Evolutionary conservation across 2,888 invertebrate species (phyloP).

Genomic region (Rugalucina vietnamica): DNA sequence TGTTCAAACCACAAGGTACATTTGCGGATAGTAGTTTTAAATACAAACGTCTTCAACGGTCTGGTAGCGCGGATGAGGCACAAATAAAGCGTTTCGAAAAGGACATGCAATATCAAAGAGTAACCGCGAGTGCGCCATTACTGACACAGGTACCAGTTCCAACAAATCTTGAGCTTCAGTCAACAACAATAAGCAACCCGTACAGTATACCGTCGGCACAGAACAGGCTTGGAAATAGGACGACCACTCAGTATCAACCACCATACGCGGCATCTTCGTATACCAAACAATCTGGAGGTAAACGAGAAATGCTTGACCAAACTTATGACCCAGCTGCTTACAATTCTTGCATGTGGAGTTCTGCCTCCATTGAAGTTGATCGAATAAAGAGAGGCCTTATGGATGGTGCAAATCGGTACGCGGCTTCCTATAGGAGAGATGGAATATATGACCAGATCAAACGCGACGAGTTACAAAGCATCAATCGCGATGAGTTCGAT

Average conservation of each 20-base stretch:
- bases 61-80: background rate
- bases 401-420: background rate
- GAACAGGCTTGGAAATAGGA: background rate
- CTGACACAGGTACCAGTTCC: background rate
- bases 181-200: background rate
- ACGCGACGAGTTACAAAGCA: constrained; percentile 20
- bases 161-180: background rate
- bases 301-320: background rate
- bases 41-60: background rate
- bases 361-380: background rate
- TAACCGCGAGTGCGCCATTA: constrained; percentile 8
- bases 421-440: background rate
- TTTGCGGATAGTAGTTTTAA: background rate
- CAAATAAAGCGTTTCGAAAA: background rate
- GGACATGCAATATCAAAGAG: background rate
- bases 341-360: background rate
- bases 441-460: background rate
- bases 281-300: background rate
- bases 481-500: constrained; percentile 35
- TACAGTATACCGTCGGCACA: background rate
- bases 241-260: no score
- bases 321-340: background rate
- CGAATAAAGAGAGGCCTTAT: background rate
- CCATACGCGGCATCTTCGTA: no score
- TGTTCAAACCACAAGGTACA: background rate